phyloP scores from a whole-genome alignment of 2,888 invertebrate genomes.

The Tiliacea aurago region DNA sequence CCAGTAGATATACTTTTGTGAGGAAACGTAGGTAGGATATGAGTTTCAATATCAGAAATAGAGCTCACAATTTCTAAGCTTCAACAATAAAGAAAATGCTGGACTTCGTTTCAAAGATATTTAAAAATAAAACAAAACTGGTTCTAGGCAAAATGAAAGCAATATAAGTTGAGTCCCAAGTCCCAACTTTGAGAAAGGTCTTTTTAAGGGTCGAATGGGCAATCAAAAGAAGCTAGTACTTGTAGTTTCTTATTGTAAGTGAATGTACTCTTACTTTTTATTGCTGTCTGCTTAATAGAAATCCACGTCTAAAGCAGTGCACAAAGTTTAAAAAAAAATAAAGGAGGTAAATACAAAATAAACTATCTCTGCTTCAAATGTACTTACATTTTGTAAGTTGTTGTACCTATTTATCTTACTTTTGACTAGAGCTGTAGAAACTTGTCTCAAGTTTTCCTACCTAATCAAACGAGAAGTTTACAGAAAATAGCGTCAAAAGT shows the following conservation, averaged over 20 bases:
- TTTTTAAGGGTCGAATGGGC: conserved; percentile 55
- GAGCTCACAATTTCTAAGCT: not conserved
- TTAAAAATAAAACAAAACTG: conserved; percentile 39
- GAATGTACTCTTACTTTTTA: conserved; percentile 49
- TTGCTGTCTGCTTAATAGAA: conserved; percentile 40
- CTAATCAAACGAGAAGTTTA: conserved; percentile 85
- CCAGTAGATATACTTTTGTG: not conserved
- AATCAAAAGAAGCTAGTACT: conserved; percentile 53
- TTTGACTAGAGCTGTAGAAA: conserved; percentile 68
- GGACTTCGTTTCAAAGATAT: conserved; percentile 14
- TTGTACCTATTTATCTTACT: conserved; percentile 70
- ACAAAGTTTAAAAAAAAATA: conserved; percentile 45
- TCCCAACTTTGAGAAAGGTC: conserved; percentile 54
- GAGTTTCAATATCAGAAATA: not conserved
- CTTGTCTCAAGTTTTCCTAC: conserved; percentile 75
- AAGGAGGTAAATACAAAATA: conserved; percentile 37
- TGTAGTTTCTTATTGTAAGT: conserved; percentile 39
- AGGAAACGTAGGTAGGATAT: not conserved
- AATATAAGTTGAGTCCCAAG: conserved; percentile 57
- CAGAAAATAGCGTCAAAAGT: conserved; percentile 84
- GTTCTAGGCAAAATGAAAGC: conserved; percentile 40
- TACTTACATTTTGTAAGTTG: conserved; percentile 58
- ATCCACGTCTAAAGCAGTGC: conserved; percentile 27
- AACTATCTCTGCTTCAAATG: conserved; percentile 40
- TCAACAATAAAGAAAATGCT: conserved; percentile 15